Evolutionary conservation across 2,113 vertebrate species (phyloP).

Genomic region (Odontesthes bonariensis): DNA sequence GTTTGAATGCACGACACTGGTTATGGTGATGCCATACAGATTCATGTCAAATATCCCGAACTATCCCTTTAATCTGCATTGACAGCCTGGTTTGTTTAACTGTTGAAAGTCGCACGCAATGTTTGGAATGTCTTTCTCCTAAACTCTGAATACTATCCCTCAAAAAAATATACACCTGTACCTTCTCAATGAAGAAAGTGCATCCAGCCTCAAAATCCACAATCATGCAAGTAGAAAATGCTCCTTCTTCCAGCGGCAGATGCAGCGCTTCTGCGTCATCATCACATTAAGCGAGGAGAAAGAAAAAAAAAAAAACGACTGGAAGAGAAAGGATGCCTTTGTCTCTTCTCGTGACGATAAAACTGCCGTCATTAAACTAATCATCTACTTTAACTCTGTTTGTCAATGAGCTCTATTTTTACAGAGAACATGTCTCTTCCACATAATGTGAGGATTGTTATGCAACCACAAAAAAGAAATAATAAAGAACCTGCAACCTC

Average conservation of each 20-base stretch:
- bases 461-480: too few species aligned
- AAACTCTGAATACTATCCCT: neutral
- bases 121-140: neutral
- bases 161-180: neutral
- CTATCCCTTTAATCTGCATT: neutral
- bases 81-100: too few species aligned
- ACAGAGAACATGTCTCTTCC: neutral
- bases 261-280: neutral
- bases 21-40: too few species aligned
- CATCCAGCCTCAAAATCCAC: neutral
- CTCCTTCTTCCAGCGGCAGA: neutral
- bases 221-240: neutral
- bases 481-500: too few species aligned
- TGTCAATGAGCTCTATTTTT: neutral
- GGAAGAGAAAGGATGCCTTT: neutral
- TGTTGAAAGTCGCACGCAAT: neutral
- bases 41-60: too few species aligned
- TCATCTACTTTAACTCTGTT: neutral
- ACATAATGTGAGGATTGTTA: neutral
- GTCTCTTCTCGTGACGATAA: slow-evolving; percentile 20
- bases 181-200: slow-evolving; percentile 5
- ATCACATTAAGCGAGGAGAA: neutral
- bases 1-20: too few species aligned
- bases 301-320: neutral
- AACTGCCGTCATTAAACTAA: slow-evolving; percentile 26